Base-by-base conservation (phyloP, 2,113 vertebrate species). In the Microcebus lehilahytsara region DNA sequence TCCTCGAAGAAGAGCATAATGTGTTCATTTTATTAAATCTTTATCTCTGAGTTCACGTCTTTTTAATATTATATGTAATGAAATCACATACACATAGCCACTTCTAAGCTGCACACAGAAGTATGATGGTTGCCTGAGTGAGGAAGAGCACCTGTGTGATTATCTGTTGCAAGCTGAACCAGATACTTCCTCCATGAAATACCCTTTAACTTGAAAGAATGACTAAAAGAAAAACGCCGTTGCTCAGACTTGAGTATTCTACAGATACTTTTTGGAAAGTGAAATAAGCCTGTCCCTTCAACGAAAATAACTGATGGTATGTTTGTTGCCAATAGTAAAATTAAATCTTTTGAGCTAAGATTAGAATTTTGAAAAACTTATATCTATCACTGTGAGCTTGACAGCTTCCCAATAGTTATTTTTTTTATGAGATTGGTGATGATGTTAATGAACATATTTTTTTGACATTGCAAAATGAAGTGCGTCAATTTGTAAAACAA, bases 241-340 rank as follows among this genome's bases (percentile, higher is more conserved):
- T 94, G 69, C n/a, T 75, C 40, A 80, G 30, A 67, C 30, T 8
- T 22, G 17, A 3, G 19, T 64, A 77, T 49, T 93, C 77, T 62
- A 30, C 51, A 89, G 85, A 86, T 7, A 23, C 64, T 27, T 94
- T 74, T 74, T 83, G 20, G 25, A 88, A 72, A 75, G 56, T 78
- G 37, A 72, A 78, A 49, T 92, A 51, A 96, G n/a, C 23, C 19
- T 86, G 25, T 69, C 14, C 53, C 62, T 75, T 95, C 12, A 40
- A 60, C 14, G 17, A 85, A 80, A 89, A 79, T 3, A 49, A 42
- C 37, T 77, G 42, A 58, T 66, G 12, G 14, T 58, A 81, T 58
- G 22, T 92, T 92, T 86, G 30, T 95, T 89, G 60, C 10, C 67
- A 91, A 40, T 83, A 90, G 79, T 60, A 94, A 95, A 62, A 95